These are phyloP conservation scores for Chloropsis cyanopogon DNA, from an alignment of 2,113 vertebrate species.

Conservation along the genomic window DNA sequence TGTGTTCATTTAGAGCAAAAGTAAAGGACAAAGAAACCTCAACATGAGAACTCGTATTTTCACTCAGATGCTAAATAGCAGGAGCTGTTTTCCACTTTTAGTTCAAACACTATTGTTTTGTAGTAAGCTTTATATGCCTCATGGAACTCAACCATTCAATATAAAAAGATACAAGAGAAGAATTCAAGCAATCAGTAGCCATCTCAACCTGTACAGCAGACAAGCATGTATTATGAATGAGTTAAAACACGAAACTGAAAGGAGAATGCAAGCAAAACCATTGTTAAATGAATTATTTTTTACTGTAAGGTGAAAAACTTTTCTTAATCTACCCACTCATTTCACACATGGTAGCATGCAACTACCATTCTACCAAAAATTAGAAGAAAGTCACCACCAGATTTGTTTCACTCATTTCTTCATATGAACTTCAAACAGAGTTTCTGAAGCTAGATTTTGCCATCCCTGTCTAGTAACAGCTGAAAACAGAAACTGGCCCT, in stretches of 20 bases:
- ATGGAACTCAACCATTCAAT: neutral
- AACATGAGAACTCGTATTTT: neutral
- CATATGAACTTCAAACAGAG: neutral
- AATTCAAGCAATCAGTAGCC: neutral
- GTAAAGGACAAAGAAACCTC: neutral
- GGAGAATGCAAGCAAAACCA: conserved; percentile 5
- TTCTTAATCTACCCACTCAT: neutral
- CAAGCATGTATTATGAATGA: neutral
- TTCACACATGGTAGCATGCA: neutral
- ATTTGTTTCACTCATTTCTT: neutral
- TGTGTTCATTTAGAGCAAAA: neutral
- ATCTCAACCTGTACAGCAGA: neutral
- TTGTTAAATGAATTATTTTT: neutral
- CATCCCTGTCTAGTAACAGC: neutral
- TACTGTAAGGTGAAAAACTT: neutral
- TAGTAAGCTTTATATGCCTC: neutral
- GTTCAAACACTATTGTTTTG: neutral
- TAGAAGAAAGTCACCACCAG: neutral
- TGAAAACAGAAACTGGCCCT: neutral
- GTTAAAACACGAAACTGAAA: neutral
- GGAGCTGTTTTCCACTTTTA: neutral
- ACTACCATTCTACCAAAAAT: neutral
- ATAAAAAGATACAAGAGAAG: neutral
- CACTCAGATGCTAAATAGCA: neutral
- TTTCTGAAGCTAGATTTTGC: neutral